Percentiles rank a stretch among this genome's conserved stretches.
Evolutionary conservation across 2,797 vertebrate genomes (phyloP).

Genomic region (Masticophis lateralis): DNA sequence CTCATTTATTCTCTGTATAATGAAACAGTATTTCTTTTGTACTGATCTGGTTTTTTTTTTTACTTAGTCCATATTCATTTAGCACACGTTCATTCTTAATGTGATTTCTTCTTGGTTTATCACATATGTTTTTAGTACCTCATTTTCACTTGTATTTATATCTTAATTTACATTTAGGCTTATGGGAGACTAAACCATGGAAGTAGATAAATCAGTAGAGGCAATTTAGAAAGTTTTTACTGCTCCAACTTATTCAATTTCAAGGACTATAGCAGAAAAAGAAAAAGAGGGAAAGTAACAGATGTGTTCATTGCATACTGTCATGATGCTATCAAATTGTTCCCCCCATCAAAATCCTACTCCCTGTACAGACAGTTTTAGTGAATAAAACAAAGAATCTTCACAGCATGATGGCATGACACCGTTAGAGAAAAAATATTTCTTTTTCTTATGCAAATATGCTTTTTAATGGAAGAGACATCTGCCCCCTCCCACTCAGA

Average conservation of each 20-base stretch:
- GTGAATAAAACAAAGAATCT: not conserved
- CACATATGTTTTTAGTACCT: not conserved
- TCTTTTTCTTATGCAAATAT: conserved; percentile 9
- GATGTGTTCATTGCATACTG: not conserved
- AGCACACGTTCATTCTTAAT: not conserved
- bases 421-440: not conserved
- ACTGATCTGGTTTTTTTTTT: not conserved
- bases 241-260: not conserved
- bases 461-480: not conserved
- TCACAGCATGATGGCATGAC: not conserved
- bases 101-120: not conserved
- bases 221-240: not conserved
- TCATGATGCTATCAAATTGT: not conserved
- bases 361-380: not conserved
- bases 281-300: not conserved
- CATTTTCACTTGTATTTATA: not conserved
- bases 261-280: not conserved
- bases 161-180: not conserved
- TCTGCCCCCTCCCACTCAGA: not conserved
- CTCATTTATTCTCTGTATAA: not conserved
- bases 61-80: not conserved
- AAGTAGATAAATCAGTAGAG: not conserved
- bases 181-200: not conserved
- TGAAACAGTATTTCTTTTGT: not conserved
- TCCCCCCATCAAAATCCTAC: not conserved